A percentile compares a stretch with the other conserved stretches of the same genome.
Conservation (phyloP, 2,888 invertebrate genomes). For the Ennomos fuscantarius region DNA sequence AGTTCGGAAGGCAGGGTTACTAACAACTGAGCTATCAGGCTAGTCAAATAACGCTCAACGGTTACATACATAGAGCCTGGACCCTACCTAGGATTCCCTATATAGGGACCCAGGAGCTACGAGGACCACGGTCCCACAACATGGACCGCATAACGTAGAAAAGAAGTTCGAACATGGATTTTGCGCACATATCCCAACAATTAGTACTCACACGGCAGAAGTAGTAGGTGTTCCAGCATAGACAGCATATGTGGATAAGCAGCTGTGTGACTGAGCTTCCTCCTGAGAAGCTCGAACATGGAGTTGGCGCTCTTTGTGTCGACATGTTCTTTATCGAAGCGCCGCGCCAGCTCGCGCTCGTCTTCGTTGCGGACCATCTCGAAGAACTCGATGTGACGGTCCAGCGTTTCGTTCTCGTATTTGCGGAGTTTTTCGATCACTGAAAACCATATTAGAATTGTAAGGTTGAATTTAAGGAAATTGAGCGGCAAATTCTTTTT, state of each 20-base stretch:
- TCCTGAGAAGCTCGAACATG: conserved; percentile 95
- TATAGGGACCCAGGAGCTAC: too few relatives aligned
- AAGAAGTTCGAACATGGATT: too few relatives aligned
- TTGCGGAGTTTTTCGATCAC: conserved; percentile 96
- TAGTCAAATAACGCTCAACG: too few relatives aligned
- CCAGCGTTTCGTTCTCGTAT: conserved; percentile 97
- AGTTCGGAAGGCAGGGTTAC: too few relatives aligned
- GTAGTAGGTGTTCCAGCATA: conserved; percentile 93
- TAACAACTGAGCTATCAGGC: too few relatives aligned
- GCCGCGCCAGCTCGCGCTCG: conserved; percentile 95
- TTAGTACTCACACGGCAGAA: conserved; percentile 86
- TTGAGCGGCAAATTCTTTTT: too few relatives aligned
- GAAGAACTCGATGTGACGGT: conserved; percentile 99
- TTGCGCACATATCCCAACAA: too few relatives aligned
- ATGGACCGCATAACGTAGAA: too few relatives aligned
- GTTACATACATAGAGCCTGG: too few relatives aligned
- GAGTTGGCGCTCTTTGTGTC: conserved; percentile 96
- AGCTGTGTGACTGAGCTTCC: conserved; percentile 95
- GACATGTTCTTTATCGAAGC: conserved; percentile 96
- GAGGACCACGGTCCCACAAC: too few relatives aligned
- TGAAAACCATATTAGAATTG: conserved; percentile 42
- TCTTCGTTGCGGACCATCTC: conserved; percentile 99
- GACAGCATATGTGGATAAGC: conserved; percentile 97
- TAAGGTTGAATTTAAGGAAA: too few relatives aligned
- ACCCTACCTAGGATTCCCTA: too few relatives aligned